Conservation (phyloP, 2,797 vertebrate genomes). For the Syngnathus acus region DNA sequence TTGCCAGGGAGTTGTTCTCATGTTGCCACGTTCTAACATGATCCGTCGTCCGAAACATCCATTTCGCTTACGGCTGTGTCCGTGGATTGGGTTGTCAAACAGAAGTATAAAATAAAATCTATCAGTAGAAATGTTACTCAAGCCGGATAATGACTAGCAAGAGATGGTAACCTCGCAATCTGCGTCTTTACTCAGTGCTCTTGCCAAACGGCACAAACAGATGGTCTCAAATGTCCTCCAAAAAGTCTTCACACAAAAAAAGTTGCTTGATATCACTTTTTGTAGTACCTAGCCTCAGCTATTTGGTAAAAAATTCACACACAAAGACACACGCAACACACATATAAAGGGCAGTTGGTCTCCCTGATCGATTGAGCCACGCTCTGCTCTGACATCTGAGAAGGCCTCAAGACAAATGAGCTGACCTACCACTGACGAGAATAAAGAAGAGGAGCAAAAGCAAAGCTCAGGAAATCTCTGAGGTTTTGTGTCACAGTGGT, state of each 20-base stretch:
- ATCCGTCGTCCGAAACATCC: not conserved
- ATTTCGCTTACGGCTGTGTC: not conserved
- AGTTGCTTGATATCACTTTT: too few relatives aligned
- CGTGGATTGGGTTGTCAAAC: not conserved
- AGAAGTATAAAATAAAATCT: not conserved
- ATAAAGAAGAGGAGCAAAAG: conserved; percentile 37
- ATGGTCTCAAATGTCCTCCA: too few relatives aligned
- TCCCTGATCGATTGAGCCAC: conserved; percentile 66
- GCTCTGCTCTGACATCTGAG: conserved; percentile 58
- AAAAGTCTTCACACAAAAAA: too few relatives aligned
- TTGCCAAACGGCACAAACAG: too few relatives aligned
- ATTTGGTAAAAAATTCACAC: conserved; percentile 2
- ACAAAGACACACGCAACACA: conserved; percentile 19
- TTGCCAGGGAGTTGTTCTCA: conserved; percentile 1
- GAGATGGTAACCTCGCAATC: too few relatives aligned
- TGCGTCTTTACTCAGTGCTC: too few relatives aligned
- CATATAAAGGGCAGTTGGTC: conserved; percentile 49
- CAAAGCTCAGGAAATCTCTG: conserved; percentile 55
- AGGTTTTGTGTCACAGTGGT: conserved; percentile 34
- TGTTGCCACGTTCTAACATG: not conserved
- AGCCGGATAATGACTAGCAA: too few relatives aligned
- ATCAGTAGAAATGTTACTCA: not conserved
- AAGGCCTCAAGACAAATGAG: conserved; percentile 61
- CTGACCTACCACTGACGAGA: conserved; percentile 45
- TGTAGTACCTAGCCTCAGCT: too few relatives aligned